These are phyloP conservation scores for Microctenopoma steveboyesi DNA, from an alignment of 2,797 vertebrate genomes.

Conservation along the genomic window DNA sequence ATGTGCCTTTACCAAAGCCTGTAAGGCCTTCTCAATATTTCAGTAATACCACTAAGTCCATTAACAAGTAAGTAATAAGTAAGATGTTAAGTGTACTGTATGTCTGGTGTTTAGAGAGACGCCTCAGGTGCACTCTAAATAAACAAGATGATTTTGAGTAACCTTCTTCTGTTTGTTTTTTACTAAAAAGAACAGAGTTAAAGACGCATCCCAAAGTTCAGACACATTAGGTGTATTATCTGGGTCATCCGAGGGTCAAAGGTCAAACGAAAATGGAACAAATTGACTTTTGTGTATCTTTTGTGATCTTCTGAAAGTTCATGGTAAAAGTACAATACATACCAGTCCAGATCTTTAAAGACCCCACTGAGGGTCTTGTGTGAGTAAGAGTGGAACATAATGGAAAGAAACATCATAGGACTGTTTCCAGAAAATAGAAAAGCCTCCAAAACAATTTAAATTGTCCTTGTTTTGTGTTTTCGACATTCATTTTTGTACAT, in stretches of 20 bases:
- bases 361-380: accelerated
- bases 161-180: too few relatives aligned
- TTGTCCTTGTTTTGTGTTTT: too few relatives aligned
- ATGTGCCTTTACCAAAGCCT: constrained; percentile 31
- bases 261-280: constrained; percentile 10
- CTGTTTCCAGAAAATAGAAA: constrained; percentile 53
- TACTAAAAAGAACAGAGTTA: too few relatives aligned
- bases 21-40: neutral
- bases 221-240: constrained; percentile 46
- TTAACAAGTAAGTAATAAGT: neutral
- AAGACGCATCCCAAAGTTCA: too few relatives aligned
- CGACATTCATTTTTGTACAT: too few relatives aligned
- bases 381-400: constrained; percentile 16
- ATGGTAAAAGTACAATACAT: constrained; percentile 25
- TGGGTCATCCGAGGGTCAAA: constrained; percentile 57
- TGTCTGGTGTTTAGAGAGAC: too few relatives aligned
- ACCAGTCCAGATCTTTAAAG: neutral
- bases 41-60: neutral
- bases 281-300: neutral
- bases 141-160: too few relatives aligned
- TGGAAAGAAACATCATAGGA: too few relatives aligned
- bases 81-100: neutral
- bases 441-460: too few relatives aligned
- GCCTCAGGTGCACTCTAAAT: too few relatives aligned
- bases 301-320: neutral